Base-by-base conservation (phyloP, 2,888 invertebrate genomes). In the Boloria selene region DNA sequence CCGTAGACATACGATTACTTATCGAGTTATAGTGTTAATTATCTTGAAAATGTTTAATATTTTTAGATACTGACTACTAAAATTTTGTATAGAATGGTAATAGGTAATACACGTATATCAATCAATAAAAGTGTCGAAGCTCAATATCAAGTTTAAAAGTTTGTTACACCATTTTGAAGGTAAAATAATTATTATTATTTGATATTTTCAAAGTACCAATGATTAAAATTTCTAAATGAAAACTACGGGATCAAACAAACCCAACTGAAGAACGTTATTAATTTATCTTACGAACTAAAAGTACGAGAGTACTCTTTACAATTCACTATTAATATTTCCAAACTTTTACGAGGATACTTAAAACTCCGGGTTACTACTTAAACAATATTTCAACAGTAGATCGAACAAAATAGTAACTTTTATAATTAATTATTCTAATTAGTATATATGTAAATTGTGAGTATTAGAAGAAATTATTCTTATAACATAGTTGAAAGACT, bases 281-380 rank as follows among this genome's bases (percentile, higher is more conserved):
- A 63, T 66, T 63, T 63, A 66, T 60, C 61, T 61, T 53, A 61
- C 50, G 61, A 68, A 68, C 65, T 59, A 42, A 64, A 66, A 61
- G 62, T 61, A 67, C 55, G 49, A 59, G 69, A 68, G 69, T 67
- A 68, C 66, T 67, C 67, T 71, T 72, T 71, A 64, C 64, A 67
- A 72, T 68, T 67, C 60, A 66, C 64, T 67, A 69, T 67, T 65
- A 72, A 70, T 70, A 70, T 73, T 70, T 68, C 70, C 61, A 67
- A 67, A 72, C 69, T 73, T 75, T 61, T 38, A 63, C 65, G 53
- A 64, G 67, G 65, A 64, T 71, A 64, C 65, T 70, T 64, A 63
- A 68, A 74, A 72, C 70, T 70, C 61, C 47, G 13, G 61, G 55
- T 61, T 67, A 67, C 64, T 68, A 63, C 65, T 72, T 71, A 65